Conservation (phyloP, 1,140 invertebrate genomes). For the Diabrotica virgifera region DNA sequence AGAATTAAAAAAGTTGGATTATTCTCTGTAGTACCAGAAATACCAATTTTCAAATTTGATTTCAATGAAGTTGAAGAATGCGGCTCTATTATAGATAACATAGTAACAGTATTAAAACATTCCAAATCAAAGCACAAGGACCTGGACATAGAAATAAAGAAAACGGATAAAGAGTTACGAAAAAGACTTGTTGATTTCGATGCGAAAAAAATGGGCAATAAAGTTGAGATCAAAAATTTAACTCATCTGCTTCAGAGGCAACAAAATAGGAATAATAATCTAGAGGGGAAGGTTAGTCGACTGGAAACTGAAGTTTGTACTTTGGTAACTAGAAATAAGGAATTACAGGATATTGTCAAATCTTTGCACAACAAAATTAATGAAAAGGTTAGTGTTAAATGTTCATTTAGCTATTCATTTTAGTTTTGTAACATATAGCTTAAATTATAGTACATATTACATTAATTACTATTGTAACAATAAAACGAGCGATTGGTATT, state of each 20-base stretch:
- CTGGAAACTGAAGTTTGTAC: constrained; percentile 55
- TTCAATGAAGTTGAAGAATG: constrained; percentile 30
- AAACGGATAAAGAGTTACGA: constrained; percentile 34
- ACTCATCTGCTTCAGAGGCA: constrained; percentile 46
- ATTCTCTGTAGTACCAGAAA: constrained; percentile 27
- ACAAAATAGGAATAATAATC: constrained; percentile 58
- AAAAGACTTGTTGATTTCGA: constrained; percentile 37
- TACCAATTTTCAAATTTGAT: constrained; percentile 32
- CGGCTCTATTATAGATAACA: constrained; percentile 24
- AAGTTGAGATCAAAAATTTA: constrained; percentile 36
- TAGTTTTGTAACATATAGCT: no score
- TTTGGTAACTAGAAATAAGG: constrained; percentile 50
- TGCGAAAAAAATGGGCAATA: constrained; percentile 35
- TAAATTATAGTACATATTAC: no score
- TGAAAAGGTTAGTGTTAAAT: constrained; percentile 53
- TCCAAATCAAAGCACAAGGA: constrained; percentile 21
- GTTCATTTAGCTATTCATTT: no score
- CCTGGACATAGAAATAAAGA: constrained; percentile 31
- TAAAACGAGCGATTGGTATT: no score
- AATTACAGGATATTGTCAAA: constrained; percentile 41
- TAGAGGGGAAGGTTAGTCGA: constrained; percentile 57
- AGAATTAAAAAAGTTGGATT: constrained; percentile 23
- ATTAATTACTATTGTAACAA: no score
- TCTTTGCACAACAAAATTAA: constrained; percentile 51
- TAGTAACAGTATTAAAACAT: constrained; percentile 28